phyloP scores from a whole-genome alignment of 2,888 invertebrate genomes.

The Chaitophorus viminalis region DNA sequence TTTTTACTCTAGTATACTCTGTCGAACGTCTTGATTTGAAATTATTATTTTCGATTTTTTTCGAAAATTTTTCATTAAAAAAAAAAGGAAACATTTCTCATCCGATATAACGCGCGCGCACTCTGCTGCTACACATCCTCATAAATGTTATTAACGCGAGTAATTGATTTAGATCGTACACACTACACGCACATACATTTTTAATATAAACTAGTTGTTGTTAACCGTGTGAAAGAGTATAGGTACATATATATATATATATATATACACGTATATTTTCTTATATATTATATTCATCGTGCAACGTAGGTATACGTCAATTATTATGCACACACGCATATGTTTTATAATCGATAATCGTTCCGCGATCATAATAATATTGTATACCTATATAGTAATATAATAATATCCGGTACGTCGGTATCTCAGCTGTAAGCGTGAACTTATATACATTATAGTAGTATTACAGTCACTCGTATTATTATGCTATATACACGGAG shows the following conservation, averaged over 20 bases:
- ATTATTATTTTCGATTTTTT: constrained; percentile 6
- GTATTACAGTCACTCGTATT: no score
- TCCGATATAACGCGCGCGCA: not conserved
- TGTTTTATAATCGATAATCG: not conserved
- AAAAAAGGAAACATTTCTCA: not conserved
- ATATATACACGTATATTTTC: no score
- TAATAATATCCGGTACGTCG: not conserved
- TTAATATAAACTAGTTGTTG: not conserved
- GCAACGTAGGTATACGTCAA: not conserved
- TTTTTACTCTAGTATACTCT: not conserved
- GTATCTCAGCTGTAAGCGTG: not conserved
- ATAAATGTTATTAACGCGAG: not conserved
- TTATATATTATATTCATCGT: no score
- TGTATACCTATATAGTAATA: no score
- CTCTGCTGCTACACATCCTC: not conserved
- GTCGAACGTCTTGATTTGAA: constrained; percentile 47
- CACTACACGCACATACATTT: not conserved
- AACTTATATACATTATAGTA: no score
- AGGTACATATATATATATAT: not conserved
- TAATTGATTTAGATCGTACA: not conserved
- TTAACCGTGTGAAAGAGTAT: constrained; percentile 33
- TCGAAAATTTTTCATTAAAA: constrained; percentile 5
- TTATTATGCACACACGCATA: not conserved
- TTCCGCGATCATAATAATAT: not conserved
- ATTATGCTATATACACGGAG: no score